These are phyloP conservation scores for Hydrochoerus hydrochaeris DNA, from an alignment of 2,113 vertebrate genomes.

Conservation along the genomic window DNA sequence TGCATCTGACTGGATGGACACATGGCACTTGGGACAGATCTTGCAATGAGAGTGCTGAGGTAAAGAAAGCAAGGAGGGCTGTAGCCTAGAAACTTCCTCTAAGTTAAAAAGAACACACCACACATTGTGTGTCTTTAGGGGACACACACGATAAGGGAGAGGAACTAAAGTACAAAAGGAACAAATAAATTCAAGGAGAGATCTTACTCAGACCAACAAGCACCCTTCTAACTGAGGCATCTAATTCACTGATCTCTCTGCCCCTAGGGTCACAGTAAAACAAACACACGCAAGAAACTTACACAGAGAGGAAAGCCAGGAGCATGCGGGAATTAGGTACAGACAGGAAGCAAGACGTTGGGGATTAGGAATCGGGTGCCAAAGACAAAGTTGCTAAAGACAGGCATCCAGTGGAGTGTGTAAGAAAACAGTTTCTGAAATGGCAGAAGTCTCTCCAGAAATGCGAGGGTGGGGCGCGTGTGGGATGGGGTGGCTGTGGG, in stretches of 20 bases:
- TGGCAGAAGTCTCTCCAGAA: neutral
- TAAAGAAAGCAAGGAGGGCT: neutral
- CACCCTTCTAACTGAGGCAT: neutral
- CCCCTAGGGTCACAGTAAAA: neutral
- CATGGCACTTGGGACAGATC: rapidly evolving
- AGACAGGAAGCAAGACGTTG: neutral
- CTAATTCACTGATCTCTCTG: neutral
- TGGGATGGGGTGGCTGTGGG: neutral
- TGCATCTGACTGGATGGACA: neutral
- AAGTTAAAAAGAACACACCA: neutral
- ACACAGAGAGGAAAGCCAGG: neutral
- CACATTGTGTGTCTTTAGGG: neutral
- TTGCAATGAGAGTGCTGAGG: neutral
- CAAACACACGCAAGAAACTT: neutral
- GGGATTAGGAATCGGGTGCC: rapidly evolving
- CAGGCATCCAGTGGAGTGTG: rapidly evolving
- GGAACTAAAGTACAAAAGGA: neutral
- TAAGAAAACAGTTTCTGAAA: neutral
- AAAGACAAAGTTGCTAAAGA: neutral
- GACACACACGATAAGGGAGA: neutral
- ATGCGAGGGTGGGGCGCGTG: neutral
- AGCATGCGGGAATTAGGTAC: rapidly evolving
- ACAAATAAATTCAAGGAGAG: neutral
- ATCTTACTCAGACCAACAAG: neutral
- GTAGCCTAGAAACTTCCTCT: neutral